phyloP scores from a whole-genome alignment of 2,797 vertebrate genomes.

The Numenius phaeopus region DNA sequence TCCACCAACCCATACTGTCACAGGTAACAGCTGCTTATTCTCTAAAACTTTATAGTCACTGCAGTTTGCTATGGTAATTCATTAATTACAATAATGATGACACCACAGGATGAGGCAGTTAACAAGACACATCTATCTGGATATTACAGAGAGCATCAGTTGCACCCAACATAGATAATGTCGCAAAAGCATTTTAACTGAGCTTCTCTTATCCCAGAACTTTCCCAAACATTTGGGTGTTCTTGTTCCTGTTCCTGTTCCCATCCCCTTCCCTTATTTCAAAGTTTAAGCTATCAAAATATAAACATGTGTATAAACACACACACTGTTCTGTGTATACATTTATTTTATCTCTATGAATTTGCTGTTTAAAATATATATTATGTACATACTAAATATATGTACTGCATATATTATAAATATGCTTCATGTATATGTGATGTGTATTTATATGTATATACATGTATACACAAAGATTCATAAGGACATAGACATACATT shows the following conservation, averaged over 20 bases:
- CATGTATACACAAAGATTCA: not conserved
- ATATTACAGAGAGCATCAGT: conserved; percentile 6
- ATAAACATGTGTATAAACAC: not conserved
- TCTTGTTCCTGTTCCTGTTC: not conserved
- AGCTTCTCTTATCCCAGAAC: not conserved
- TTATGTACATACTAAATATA: not conserved
- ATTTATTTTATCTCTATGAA: not conserved
- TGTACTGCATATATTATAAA: not conserved
- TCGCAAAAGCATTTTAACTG: not conserved
- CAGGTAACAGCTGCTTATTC: conserved; percentile 5
- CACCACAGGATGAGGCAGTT: conserved; percentile 60
- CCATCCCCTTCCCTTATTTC: rapidly evolving
- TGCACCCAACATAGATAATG: conserved; percentile 16
- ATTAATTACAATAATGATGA: conserved; percentile 74
- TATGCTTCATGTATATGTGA: not conserved
- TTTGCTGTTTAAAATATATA: not conserved
- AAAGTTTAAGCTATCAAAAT: not conserved
- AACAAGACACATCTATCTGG: conserved; percentile 65
- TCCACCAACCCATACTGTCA: not conserved
- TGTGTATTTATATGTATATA: not conserved
- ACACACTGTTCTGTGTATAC: rapidly evolving
- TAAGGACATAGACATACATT: rapidly evolving
- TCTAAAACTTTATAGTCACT: conserved; percentile 63
- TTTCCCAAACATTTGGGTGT: not conserved
- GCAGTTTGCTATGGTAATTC: conserved; percentile 69